Conservation (phyloP, 2,797 vertebrate genomes). For the Sebastes trivittatus region DNA sequence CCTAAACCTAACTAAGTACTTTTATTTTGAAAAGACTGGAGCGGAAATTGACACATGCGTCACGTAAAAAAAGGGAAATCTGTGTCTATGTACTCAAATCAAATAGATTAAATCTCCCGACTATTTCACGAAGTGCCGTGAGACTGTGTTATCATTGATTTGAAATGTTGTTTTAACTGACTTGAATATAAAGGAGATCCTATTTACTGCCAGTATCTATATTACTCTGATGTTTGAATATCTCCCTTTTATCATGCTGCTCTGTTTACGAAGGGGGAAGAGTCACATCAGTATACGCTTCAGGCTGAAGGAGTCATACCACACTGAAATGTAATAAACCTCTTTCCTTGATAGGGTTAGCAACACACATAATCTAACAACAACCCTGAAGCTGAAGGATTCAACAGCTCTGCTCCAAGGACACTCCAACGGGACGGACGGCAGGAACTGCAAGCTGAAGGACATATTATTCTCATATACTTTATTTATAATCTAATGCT, state of each 20-base stretch:
- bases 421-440: neutral
- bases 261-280: neutral
- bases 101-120: too few relatives aligned
- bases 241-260: neutral
- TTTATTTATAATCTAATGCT: neutral
- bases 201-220: neutral
- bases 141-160: neutral
- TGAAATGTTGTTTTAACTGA: neutral
- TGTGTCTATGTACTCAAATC: too few relatives aligned
- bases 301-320: neutral
- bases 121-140: too few relatives aligned
- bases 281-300: neutral
- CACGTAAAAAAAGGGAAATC: too few relatives aligned
- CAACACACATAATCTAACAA: neutral
- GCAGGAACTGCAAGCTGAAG: neutral
- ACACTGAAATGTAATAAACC: neutral
- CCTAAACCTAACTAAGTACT: too few relatives aligned
- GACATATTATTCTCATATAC: neutral
- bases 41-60: too few relatives aligned
- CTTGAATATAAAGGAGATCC: neutral
- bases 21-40: too few relatives aligned
- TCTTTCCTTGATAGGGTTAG: neutral
- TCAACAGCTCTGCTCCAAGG: neutral
- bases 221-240: neutral
- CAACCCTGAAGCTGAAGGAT: slow-evolving; percentile 14